Evolutionary conservation across 1,140 invertebrate species (phyloP).

Genomic region (Dreissena rostriformis): DNA sequence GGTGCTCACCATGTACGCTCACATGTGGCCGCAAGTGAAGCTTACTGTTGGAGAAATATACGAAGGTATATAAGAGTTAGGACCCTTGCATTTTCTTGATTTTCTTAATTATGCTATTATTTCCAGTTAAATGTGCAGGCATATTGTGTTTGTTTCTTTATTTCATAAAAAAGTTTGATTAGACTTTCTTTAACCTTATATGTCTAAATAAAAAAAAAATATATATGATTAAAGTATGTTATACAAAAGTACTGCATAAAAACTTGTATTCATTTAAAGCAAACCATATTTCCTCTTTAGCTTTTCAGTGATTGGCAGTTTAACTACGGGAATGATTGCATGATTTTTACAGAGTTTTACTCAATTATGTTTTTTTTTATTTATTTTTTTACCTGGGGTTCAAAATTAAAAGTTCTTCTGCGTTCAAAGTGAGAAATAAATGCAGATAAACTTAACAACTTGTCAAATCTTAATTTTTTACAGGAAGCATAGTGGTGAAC

Average conservation of each 20-base stretch:
- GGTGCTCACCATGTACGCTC: slow-evolving; percentile 22
- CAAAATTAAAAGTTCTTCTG: not conserved
- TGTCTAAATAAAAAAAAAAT: too few species aligned
- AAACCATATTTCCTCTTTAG: too few species aligned
- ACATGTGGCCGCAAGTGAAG: slow-evolving; percentile 21
- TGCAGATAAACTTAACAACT: not conserved
- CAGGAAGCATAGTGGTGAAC: slow-evolving; percentile 43
- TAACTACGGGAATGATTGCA: not conserved
- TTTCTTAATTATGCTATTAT: too few species aligned
- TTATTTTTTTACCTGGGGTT: not conserved
- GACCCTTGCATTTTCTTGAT: too few species aligned
- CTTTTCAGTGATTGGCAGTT: not conserved
- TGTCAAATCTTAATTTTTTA: not conserved
- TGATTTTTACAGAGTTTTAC: not conserved
- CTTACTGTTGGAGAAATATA: slow-evolving; percentile 23
- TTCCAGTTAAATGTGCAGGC: too few species aligned
- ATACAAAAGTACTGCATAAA: too few species aligned
- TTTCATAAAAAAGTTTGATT: too few species aligned
- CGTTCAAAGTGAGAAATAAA: not conserved
- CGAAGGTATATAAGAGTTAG: slow-evolving; percentile 19
- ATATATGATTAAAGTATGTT: too few species aligned
- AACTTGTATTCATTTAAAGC: too few species aligned
- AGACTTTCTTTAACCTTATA: too few species aligned
- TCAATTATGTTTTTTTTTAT: not conserved
- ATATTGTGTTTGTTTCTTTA: too few species aligned